phyloP scores from a whole-genome alignment of 2,113 vertebrate species.

The Tachycineta bicolor region DNA sequence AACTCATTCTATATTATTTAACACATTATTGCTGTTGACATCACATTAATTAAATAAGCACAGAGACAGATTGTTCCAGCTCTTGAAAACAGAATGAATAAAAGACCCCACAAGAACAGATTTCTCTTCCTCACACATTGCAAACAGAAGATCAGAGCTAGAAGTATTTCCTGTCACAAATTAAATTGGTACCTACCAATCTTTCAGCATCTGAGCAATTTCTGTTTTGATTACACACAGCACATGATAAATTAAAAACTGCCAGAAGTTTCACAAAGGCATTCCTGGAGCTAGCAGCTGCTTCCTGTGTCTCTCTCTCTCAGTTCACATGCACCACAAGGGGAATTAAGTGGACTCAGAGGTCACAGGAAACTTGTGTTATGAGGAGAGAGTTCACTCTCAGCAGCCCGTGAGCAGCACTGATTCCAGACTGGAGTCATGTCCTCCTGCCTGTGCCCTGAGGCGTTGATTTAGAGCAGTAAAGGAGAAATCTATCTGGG shows the following conservation, averaged over 20 bases:
- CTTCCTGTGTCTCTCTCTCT: neutral
- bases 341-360: neutral
- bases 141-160: conserved; percentile 44
- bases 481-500: neutral
- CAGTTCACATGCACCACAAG: neutral
- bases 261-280: neutral
- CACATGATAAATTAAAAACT: conserved; percentile 17
- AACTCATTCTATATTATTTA: conserved; percentile 47
- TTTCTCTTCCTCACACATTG: conserved; percentile 46
- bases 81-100: conserved; percentile 42
- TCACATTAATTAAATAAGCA: conserved; percentile 60
- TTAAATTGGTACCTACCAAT: conserved; percentile 49
- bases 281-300: fast-evolving
- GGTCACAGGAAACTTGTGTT: neutral
- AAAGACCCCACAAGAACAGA: conserved; percentile 61
- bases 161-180: conserved; percentile 52
- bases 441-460: neutral
- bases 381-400: neutral
- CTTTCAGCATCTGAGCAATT: conserved; percentile 46
- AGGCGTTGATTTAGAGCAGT: neutral
- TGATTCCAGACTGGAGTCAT: neutral
- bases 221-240: conserved; percentile 37
- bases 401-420: neutral
- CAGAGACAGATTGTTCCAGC: conserved; percentile 55
- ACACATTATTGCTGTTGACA: conserved; percentile 57